These are phyloP conservation scores for Bubo blakistoni DNA, from an alignment of 2,113 vertebrate genomes.

Conservation along the genomic window DNA sequence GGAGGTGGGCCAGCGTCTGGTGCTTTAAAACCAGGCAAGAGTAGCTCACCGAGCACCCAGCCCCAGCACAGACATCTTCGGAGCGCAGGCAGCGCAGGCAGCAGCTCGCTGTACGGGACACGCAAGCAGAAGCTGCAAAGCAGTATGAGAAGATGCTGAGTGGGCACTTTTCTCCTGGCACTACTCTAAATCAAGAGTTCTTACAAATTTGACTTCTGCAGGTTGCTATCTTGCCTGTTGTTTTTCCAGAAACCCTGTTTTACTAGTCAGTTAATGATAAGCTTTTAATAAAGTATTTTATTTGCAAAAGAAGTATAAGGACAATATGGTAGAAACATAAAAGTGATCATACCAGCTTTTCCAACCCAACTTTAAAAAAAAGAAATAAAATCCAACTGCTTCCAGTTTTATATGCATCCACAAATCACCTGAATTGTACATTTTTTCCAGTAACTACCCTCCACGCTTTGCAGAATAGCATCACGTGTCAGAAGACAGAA, in stretches of 20 bases:
- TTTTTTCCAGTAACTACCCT: neutral
- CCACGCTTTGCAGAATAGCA: neutral
- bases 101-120: accelerated
- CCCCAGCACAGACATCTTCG: accelerated
- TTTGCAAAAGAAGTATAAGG: neutral
- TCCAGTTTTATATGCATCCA: neutral
- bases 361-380: neutral
- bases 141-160: neutral
- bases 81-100: neutral
- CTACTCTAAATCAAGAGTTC: neutral
- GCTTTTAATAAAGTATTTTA: neutral
- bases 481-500: neutral
- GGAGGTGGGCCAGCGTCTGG: accelerated
- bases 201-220: neutral
- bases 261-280: neutral
- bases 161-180: neutral
- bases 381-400: neutral
- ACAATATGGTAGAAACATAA: neutral
- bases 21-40: neutral
- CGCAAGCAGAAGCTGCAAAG: neutral
- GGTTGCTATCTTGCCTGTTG: neutral
- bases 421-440: neutral
- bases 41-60: accelerated
- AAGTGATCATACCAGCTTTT: neutral
- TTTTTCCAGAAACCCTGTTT: neutral